These are phyloP conservation scores for Clusia tigrina DNA, from an alignment of 2,888 invertebrate species.

Conservation along the genomic window DNA sequence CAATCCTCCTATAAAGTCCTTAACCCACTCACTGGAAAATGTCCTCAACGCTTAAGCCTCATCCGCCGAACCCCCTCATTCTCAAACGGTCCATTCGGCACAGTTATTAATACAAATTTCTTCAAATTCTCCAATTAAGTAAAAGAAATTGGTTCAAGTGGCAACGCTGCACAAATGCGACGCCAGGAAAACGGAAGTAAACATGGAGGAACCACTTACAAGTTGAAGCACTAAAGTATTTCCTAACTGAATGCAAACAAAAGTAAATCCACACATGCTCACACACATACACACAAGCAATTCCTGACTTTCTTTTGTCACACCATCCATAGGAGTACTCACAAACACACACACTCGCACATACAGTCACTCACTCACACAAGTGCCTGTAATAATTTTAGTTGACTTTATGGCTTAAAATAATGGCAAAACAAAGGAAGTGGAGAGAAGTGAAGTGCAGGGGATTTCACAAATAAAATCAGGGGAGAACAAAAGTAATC, in stretches of 20 bases:
- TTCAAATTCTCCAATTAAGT: no score
- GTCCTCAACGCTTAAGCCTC: no score
- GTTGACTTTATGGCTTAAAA: slow-evolving; percentile 3
- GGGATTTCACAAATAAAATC: no score
- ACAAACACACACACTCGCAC: background rate
- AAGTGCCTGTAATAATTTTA: background rate
- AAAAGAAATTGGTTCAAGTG: background rate
- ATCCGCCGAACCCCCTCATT: no score
- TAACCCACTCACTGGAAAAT: no score
- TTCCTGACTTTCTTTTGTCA: slow-evolving; percentile 20
- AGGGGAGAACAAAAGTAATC: background rate
- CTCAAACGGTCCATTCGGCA: no score
- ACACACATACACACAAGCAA: background rate
- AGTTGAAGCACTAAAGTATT: slow-evolving; percentile 8
- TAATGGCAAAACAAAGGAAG: no score
- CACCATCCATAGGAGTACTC: slow-evolving; percentile 8
- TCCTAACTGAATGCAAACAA: slow-evolving; percentile 20
- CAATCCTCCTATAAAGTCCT: no score
- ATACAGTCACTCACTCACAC: background rate
- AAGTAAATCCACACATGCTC: background rate
- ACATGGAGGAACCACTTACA: slow-evolving; percentile 18
- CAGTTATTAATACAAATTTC: background rate
- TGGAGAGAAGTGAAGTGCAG: no score
- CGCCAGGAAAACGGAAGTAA: background rate
- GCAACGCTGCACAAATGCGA: background rate